Evolutionary conservation across 2,113 vertebrate genomes (phyloP), one percentile per base, ranked within the genome.

Genomic region (Chionodraco myersi): DNA sequence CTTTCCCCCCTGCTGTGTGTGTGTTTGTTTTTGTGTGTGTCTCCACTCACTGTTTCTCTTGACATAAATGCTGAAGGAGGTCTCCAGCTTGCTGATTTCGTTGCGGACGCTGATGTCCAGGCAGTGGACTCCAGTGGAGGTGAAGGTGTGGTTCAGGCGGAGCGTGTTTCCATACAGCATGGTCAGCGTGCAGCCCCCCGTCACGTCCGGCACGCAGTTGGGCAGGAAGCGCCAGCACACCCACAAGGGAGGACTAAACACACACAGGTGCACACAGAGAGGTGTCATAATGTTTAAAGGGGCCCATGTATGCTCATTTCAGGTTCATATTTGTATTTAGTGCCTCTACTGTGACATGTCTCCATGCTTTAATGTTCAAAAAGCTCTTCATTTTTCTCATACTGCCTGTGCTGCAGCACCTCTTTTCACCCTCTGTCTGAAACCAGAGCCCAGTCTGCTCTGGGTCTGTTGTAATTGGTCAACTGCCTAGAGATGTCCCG

Each of bases 201-300:
- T 86, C 45, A 72, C 51, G 0, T 95, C 92, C 0, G 91, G 91
- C 6, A 92, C 65, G 48, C 97, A 99, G 58, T 95, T 93, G 0
- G 92, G 47, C 80, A 96, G 95, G 65, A 99, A 94, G 2, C 92
- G 93, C 97, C 97, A 98, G 89, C 97, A 98, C 11, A 97, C 59
- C 0, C 91, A 93, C 64, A 97, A 91, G 0, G 97, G 97, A 0
- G 96, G 95, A 88, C 97, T 98, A 73, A 2, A 75, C 0, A 75
- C 48, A 80, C 47, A 59, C 48, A 71, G 18, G 79, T 14, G 18
- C 18, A 41, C 26, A 51, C 23, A 51, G 30, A 30, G 30, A 30
- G 30, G 51, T 5, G 6, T 9, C 30, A 9, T 16, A 23, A 23
- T 57, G 23, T 57, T 57, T 26, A 41, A 41, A 41, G 36, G 36